These are phyloP conservation scores for Xenus cinereus DNA, from an alignment of 2,113 vertebrate species.

Conservation along the genomic window DNA sequence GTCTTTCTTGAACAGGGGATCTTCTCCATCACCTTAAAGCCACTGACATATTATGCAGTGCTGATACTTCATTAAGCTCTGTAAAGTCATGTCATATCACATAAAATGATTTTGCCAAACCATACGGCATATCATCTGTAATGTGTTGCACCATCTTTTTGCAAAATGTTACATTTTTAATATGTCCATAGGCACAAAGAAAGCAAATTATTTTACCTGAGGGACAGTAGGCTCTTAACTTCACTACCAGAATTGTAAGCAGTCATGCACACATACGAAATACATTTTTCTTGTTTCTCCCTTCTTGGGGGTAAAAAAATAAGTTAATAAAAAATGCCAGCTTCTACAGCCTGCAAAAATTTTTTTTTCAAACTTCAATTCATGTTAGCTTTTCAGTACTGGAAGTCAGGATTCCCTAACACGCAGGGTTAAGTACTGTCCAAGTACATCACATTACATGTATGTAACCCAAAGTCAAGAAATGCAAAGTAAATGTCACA, in stretches of 20 bases:
- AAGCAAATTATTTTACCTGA: constrained; percentile 18
- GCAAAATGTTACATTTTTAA: constrained; percentile 2
- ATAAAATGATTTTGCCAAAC: not conserved
- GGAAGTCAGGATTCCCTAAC: not conserved
- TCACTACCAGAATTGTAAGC: not conserved
- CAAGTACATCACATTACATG: not conserved
- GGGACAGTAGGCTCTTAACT: not conserved
- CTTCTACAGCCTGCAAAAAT: constrained; percentile 8
- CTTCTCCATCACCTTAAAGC: not conserved
- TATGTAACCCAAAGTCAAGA: not conserved
- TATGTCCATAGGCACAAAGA: not conserved
- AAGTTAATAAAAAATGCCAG: not conserved
- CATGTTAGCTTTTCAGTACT: not conserved
- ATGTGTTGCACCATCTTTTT: not conserved
- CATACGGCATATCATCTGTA: not conserved
- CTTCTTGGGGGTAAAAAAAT: not conserved
- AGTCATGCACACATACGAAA: not conserved
- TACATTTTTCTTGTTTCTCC: not conserved
- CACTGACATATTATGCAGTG: not conserved
- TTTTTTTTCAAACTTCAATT: not conserved
- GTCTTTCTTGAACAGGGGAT: not conserved
- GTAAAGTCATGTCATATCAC: not conserved
- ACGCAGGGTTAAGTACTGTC: not conserved
- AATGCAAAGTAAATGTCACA: not conserved
- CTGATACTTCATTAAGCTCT: not conserved